Base-by-base conservation (phyloP, 1,140 invertebrate genomes). In the Drosophila dunni region DNA sequence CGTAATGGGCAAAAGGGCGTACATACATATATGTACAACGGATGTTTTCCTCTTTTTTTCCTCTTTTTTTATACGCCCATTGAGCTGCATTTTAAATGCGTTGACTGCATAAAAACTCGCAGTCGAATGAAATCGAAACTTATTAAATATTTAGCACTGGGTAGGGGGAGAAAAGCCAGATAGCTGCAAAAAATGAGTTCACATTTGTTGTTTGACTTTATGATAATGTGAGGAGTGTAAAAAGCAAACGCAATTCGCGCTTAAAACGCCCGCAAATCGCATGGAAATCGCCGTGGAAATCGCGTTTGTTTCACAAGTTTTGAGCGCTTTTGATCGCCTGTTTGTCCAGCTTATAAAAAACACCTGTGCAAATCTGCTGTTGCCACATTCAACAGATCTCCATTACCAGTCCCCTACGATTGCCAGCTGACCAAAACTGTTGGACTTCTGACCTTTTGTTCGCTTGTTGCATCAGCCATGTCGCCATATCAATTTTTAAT, bases 21-120 rank as follows among this genome's bases (percentile, higher is more conserved):
- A 29, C 6, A 29, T 29, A 29, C 24, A 29, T 29, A 29, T 29
- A 29, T 29, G 24, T 64, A 53, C 67, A 86, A 75, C 84, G 89
- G 81, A 89, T 91, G 89, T 78, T 75, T 74, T 29, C 6, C 42
- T 15, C 8, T n/a, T 29, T 29, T 34, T 36, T 53, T 4, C 24
- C 24, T 29, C 24, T 6, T 29, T 29, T 29, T 50, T 64, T 71
- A 29, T 73, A 40, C 63, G 77, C 74, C 84, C 89, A 86, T 91
- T 89, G 74, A 76, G 89, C 60, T 90, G 85, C 89, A 91, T 91
- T 91, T 91, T 91, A 91, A 91, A 91, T 91, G 79, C 13, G 58
- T 74, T 63, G 74, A 74, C 74, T 90, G 86, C 79, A 89, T 90
- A 68, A 75, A 82, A 82, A 89, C 81, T 74, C 50, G 40, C 60